phyloP scores from a whole-genome alignment of 2,113 vertebrate genomes.

The Marmota flaviventris region DNA sequence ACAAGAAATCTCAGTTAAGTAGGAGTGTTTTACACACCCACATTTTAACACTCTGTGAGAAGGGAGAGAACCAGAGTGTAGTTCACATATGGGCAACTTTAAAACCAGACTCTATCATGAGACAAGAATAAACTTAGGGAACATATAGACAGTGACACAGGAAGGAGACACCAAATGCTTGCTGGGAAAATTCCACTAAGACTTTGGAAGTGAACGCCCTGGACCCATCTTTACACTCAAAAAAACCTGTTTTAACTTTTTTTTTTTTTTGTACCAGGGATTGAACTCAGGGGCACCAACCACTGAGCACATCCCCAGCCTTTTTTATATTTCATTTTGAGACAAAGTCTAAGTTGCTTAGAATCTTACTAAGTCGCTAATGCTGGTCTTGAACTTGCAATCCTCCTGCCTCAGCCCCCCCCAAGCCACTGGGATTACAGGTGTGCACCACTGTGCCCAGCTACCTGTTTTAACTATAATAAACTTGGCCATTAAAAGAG shows the following conservation, averaged over 20 bases:
- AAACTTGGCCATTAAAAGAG: neutral
- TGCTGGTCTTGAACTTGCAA: no score
- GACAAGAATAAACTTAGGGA: neutral
- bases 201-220: neutral
- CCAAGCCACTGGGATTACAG: no score
- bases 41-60: slow-evolving; percentile 10
- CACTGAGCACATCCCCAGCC: no score
- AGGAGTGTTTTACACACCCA: neutral
- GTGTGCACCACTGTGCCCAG: no score
- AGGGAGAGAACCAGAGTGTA: neutral
- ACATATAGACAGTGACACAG: no score
- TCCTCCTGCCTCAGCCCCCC: no score
- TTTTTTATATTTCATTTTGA: no score
- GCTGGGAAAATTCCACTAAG: neutral
- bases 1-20: neutral
- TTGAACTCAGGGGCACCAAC: no score
- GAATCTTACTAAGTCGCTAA: no score
- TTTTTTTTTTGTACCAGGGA: no score
- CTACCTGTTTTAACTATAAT: neutral
- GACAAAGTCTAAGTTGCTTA: no score
- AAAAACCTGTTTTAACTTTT: neutral
- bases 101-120: neutral
- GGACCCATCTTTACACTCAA: neutral
- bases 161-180: neutral
- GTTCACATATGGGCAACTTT: slow-evolving; percentile 12